A percentile compares a stretch with the other conserved stretches of the same genome.
Conservation (phyloP, 2,888 invertebrate species). For the Unio pictorum region DNA sequence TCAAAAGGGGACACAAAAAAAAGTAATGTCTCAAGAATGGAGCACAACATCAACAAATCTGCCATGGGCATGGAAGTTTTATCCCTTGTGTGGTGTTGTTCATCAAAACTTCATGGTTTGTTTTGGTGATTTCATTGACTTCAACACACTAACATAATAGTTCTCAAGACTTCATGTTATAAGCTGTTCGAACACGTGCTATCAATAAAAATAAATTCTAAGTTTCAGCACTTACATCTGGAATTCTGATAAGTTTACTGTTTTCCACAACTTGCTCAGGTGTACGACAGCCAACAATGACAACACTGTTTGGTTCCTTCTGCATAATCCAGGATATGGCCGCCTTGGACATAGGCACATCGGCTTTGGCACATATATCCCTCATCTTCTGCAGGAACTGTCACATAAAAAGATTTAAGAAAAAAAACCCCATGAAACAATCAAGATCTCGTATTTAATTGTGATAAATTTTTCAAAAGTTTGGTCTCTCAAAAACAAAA, state of each 20-base stretch:
- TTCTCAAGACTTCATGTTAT: background rate
- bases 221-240: conserved; percentile 41
- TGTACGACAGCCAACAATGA: conserved; percentile 61
- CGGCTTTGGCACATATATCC: conserved; percentile 53
- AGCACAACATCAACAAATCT: no score
- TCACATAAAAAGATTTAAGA: conserved; percentile 5
- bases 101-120: no score
- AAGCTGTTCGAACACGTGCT: no score
- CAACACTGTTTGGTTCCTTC: conserved; percentile 51
- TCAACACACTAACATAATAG: background rate
- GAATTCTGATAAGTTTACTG: conserved; percentile 53
- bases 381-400: conserved; percentile 56
- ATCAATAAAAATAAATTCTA: no score
- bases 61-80: no score
- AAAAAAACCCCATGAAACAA: background rate
- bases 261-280: conserved; percentile 64
- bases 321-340: conserved; percentile 64
- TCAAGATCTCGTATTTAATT: background rate
- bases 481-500: no score
- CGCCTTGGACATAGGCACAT: conserved; percentile 57
- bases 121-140: no score
- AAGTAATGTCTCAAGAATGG: no score
- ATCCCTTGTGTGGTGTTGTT: no score
- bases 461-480: background rate
- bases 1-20: no score